Conservation (phyloP, 2,113 vertebrate species). For the Leuciscus idus region DNA sequence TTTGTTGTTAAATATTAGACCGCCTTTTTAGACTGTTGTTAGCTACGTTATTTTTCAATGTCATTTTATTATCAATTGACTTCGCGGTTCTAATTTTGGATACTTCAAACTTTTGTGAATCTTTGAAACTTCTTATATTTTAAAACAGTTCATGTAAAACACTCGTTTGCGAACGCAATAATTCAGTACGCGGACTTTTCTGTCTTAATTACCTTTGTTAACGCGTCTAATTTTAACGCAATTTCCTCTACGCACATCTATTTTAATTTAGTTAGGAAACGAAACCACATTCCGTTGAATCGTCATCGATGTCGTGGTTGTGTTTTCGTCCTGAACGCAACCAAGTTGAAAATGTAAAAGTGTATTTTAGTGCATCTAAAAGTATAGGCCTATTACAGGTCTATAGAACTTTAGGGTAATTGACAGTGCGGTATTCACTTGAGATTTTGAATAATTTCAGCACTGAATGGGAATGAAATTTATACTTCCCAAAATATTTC, state of each 20-base stretch:
- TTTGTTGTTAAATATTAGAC: background rate
- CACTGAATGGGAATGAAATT: background rate
- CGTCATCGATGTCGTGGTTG: conserved; percentile 5
- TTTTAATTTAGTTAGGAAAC: background rate
- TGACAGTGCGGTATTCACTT: conserved; percentile 24
- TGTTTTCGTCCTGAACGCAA: background rate
- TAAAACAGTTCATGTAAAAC: background rate
- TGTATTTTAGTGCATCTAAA: background rate
- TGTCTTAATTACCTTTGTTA: conserved; percentile 8
- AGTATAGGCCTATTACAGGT: background rate
- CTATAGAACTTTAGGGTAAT: background rate
- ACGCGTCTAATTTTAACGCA: conserved; percentile 1
- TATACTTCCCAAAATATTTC: background rate
- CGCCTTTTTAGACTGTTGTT: background rate
- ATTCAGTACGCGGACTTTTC: conserved; percentile 27
- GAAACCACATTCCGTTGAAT: background rate
- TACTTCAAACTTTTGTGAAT: conserved; percentile 2
- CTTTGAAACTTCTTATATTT: background rate
- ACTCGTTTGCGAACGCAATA: conserved; percentile 35
- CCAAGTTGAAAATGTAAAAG: background rate
- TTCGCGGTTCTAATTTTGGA: background rate
- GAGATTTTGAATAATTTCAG: background rate
- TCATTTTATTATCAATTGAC: background rate
- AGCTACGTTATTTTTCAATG: background rate
- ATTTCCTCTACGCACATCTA: background rate